phyloP scores from a whole-genome alignment of 1,140 invertebrate genomes.

The Dreissena polymorpha region DNA sequence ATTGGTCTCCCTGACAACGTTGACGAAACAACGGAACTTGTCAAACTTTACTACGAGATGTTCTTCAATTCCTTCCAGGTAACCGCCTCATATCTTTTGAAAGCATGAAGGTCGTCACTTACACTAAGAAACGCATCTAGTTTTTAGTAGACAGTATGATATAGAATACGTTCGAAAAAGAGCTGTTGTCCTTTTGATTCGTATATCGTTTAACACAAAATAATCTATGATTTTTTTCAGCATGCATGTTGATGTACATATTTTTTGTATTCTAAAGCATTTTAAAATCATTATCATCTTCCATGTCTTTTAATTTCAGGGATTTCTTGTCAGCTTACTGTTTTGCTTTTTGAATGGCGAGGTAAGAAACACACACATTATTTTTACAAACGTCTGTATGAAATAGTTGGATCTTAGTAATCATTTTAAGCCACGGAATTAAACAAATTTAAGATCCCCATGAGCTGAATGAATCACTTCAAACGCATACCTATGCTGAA shows the following conservation, averaged over 20 bases:
- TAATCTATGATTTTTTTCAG: neutral
- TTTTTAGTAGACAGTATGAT: too few species aligned
- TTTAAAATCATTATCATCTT: neutral
- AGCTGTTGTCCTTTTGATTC: neutral
- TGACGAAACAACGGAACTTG: slow-evolving; percentile 82
- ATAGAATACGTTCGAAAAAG: neutral
- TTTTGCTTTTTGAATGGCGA: slow-evolving; percentile 98
- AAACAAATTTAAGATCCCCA: neutral
- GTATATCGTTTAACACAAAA: neutral
- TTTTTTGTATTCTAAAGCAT: neutral
- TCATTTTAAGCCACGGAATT: neutral
- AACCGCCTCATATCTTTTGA: slow-evolving; percentile 55
- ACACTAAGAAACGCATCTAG: too few species aligned
- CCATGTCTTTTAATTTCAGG: slow-evolving; percentile 84
- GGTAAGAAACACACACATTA: slow-evolving; percentile 80
- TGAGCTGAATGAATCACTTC: too few species aligned
- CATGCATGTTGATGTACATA: neutral
- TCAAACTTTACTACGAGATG: slow-evolving; percentile 88
- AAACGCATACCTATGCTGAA: neutral
- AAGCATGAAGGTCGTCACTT: neutral
- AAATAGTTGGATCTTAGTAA: slow-evolving; percentile 6
- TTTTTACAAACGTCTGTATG: neutral
- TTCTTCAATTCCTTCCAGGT: slow-evolving; percentile 91
- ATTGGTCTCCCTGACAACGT: slow-evolving; percentile 84
- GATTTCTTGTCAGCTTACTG: slow-evolving; percentile 93